Evolutionary conservation across 2,888 invertebrate genomes (phyloP), one percentile per base, ranked within the genome.

Genomic region (Desoria tigrina): DNA sequence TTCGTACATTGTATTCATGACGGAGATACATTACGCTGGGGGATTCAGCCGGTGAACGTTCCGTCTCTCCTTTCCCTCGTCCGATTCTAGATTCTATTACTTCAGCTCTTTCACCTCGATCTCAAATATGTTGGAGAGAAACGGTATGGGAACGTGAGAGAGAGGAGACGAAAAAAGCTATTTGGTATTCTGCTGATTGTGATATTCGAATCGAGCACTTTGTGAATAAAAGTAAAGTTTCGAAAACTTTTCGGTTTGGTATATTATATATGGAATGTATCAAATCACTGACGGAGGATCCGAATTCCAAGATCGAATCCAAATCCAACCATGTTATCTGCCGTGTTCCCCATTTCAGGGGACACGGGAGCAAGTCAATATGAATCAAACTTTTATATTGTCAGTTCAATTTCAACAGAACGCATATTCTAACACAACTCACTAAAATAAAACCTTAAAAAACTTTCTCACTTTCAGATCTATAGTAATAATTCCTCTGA

Each of bases 361-460:
- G 16, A 45, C 45, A 6, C 6, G 6, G 45, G 45, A 45, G 21
- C 7, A 9, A n/a, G 45, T 45, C n/a, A 28, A 54, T 27, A 54
- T 54, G 54, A 54, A 54, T 54, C 54, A 54, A 54, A 54, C 54
- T 54, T 51, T 54, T 54, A n/a, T n/a, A 54, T 54, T 54, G 54
- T 54, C 54, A 54, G 54, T 28, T 54, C n/a, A 16, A 54, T 26
- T 45, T 16, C 45, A 45, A 9, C 16, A 16, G 45, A 21, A 45
- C 6, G 45, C 16, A 39, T 9, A 16, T 11, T n/a, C n/a, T 16
- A 28, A 21, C 24, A 57, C 21, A 57, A 57, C 21, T 57, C 56
- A 57, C 56, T 42, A 39, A 32, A 42, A 18, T 49, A 18, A 49
- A 51, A 21, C 28, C 58, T 24, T 58, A 7, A n/a, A 9, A 53